Conservation (phyloP, 37 sponge, comb jelly and placozoan species). For the Aplysina aerophoba region DNA sequence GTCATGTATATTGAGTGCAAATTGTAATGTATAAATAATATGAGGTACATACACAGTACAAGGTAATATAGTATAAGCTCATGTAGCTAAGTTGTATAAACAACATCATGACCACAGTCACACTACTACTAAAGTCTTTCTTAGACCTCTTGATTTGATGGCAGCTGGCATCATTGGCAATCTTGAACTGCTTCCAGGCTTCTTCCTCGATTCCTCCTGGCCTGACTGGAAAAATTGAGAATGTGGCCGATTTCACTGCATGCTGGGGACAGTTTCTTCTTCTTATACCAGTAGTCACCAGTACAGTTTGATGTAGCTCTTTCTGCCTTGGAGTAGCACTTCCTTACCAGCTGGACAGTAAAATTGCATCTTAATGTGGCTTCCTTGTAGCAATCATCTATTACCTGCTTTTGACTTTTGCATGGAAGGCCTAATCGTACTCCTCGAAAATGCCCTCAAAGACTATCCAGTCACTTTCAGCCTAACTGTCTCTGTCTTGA, state of each 20-base stretch:
- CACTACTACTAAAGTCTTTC: too few species aligned
- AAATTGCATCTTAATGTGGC: neutral
- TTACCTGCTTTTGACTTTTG: neutral
- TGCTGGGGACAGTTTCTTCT: slow-evolving; percentile 7
- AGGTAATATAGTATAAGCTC: too few species aligned
- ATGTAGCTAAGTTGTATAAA: too few species aligned
- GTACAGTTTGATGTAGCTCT: slow-evolving; percentile 28
- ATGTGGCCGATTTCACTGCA: neutral
- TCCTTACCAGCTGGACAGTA: slow-evolving; percentile 1
- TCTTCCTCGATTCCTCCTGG: neutral
- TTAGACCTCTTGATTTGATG: slow-evolving; percentile 2
- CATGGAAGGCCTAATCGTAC: slow-evolving; percentile 1
- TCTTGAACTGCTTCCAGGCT: neutral
- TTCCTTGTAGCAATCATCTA: slow-evolving; percentile 12
- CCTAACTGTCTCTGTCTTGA: too few species aligned
- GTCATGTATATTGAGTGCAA: too few species aligned
- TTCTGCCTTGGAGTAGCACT: neutral
- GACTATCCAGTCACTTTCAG: too few species aligned
- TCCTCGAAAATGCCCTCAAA: slow-evolving; percentile 12
- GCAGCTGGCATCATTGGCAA: slow-evolving; percentile 20
- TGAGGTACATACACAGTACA: too few species aligned
- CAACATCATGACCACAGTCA: too few species aligned
- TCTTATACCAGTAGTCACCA: slow-evolving; percentile 17
- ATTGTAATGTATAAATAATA: too few species aligned
- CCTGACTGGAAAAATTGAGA: neutral